Conservation (phyloP, 37 sponge, comb jelly and placozoan species). For the Amphimedon queenslandica region DNA sequence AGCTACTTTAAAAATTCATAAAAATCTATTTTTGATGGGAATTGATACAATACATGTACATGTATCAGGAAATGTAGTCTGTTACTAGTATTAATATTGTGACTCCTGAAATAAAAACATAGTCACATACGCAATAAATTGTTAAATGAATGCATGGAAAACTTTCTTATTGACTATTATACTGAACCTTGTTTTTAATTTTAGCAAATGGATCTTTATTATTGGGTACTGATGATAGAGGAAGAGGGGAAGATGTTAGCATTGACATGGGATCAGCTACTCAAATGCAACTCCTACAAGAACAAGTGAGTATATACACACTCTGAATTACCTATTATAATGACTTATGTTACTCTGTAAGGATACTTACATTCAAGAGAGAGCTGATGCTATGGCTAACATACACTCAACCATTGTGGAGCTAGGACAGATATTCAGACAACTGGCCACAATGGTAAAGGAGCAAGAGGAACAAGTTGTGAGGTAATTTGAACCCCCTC, state of each 20-base stretch:
- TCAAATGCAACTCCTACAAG: constrained; percentile 44
- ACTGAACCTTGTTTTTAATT: background rate
- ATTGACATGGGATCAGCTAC: constrained; percentile 70
- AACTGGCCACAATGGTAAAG: constrained; percentile 96
- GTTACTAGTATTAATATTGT: too few species aligned
- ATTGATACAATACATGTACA: too few species aligned
- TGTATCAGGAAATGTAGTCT: too few species aligned
- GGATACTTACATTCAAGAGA: constrained; percentile 84
- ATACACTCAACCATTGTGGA: constrained; percentile 97
- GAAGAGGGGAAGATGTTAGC: constrained; percentile 30
- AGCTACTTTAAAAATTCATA: too few species aligned
- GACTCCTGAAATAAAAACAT: too few species aligned
- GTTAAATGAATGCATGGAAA: too few species aligned
- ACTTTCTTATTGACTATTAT: background rate
- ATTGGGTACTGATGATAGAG: constrained; percentile 32
- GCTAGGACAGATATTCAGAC: constrained; percentile 87
- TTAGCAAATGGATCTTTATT: constrained; percentile 52
- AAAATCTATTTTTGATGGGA: too few species aligned
- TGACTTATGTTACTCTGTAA: background rate
- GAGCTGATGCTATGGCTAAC: constrained; percentile 93
- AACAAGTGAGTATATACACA: constrained; percentile 47
- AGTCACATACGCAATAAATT: too few species aligned
- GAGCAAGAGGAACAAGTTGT: constrained; percentile 94
- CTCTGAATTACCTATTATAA: background rate
- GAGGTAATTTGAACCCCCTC: constrained; percentile 43